Evolutionary conservation across 2,113 vertebrate genomes (phyloP), one percentile per base, ranked within the genome.

Genomic region (Oostethus manadensis): DNA sequence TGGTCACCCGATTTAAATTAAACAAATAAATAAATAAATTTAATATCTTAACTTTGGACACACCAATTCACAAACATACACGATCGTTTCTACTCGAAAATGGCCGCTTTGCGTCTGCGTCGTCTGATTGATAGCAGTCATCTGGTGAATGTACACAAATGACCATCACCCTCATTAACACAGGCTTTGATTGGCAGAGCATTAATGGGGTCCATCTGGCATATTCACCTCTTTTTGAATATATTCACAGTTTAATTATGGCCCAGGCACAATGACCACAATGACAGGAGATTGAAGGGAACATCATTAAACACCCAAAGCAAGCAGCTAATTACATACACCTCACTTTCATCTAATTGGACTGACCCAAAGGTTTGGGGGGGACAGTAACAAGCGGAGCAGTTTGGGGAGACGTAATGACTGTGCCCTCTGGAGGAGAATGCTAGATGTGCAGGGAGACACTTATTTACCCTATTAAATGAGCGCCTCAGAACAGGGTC

Each of bases 401-500:
- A 62, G 74, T 87, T 86, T 82, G 83, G 84, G 84, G 81, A 88
- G 85, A 88, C 71, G 81, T 89, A 88, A 88, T 71, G 78, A 78
- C 77, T 87, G 70, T 86, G 87, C 76, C 85, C 90, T 87, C 87
- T 82, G 80, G 88, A 89, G 87, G 87, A 86, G 79, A 86, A 84
- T 61, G 77, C 77, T 79, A 86, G 84, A 79, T 69, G 78, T 79
- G 79, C 69, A 81, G 81, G 68, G 64, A 79, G 85, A 78, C 83
- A 84, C 84, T 91, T 92, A 88, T 89, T 91, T 92, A 91, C 86
- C 88, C 74, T 83, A 90, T 91, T 91, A 92, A 92, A 90, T 78
- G 63, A 83, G 71, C 60, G 79, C 88, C 78, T 76, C 73, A 59
- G 81, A 79, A 84, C 83, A 81, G 79, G 74, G 78, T 77, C 38